Evolutionary conservation across 2,888 invertebrate genomes (phyloP).

Genomic region (Synanthedon tipuliformis): DNA sequence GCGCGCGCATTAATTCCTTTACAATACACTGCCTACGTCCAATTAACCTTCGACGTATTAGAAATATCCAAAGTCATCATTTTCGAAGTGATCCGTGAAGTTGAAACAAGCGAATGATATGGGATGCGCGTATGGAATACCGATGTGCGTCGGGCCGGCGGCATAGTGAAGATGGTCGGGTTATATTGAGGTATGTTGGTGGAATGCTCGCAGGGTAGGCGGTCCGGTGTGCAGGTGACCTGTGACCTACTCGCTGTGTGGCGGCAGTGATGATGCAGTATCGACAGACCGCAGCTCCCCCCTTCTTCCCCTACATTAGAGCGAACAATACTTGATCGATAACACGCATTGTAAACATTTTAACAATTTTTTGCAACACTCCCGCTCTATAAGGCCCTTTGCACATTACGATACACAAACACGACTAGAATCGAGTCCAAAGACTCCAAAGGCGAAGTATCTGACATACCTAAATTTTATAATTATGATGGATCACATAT

Average conservation of each 20-base stretch:
- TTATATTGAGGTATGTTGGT: conserved; percentile 23
- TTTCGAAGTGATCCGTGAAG: conserved; percentile 38
- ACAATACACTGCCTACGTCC: conserved; percentile 59
- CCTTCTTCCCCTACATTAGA: background rate
- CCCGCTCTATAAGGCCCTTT: too few relatives aligned
- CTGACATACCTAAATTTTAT: too few relatives aligned
- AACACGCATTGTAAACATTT: background rate
- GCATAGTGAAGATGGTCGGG: conserved; percentile 12
- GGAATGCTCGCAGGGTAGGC: conserved; percentile 46
- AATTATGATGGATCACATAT: too few relatives aligned
- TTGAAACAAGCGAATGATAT: conserved; percentile 20
- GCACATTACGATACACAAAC: too few relatives aligned
- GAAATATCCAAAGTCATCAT: conserved; percentile 58
- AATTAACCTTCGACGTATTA: conserved; percentile 63
- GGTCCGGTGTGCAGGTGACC: conserved; percentile 47
- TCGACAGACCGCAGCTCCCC: conserved; percentile 11
- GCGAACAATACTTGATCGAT: conserved; percentile 8
- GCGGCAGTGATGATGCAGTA: conserved; percentile 41
- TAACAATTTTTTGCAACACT: too few relatives aligned
- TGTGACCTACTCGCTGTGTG: conserved; percentile 50
- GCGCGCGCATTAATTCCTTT: conserved; percentile 44
- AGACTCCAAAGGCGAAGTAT: too few relatives aligned
- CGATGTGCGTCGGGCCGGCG: conserved; percentile 4
- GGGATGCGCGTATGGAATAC: conserved; percentile 8
- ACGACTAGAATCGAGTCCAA: too few relatives aligned